Base-by-base conservation (phyloP, 1,140 invertebrate genomes). In the Charaxes varanes region DNA sequence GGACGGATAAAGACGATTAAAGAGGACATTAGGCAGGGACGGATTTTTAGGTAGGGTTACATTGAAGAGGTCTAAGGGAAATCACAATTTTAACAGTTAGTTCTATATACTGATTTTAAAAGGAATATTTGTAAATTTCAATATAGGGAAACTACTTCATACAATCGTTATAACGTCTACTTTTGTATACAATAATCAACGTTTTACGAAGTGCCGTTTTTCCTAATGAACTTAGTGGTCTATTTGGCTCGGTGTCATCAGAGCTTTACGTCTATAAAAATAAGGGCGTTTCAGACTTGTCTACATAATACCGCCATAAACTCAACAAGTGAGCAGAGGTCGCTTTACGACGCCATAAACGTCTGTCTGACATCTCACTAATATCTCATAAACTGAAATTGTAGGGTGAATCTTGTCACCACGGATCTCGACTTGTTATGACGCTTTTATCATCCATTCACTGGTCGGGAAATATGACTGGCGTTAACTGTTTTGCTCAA, bases 261-360 rank as follows among this genome's bases (percentile, higher is more conserved):
- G 37, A 31, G 8, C 41, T 44, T 12, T 35, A 31, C 27, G 13
- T 10, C 23, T 16, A 48, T 53, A 48, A 53, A 53, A 56, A 56
- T 48, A 44, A 56, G 53, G 48, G 44, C 41, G 32, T 41, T 48
- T 41, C 49, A 43, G 44, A 56, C 48, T 43, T 28, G 42, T 41
- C 42, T 42, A 27, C 40, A 44, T 53, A 53, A 55, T 52, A 42
- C 47, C 40, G 43, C 45, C 55, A 48, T 74, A 76, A 67, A 76
- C 65, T 76, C 74, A 76, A 79, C 74, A 79, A 79, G 74, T 79
- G 74, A 64, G 55, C 57, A 65, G 66, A 73, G 66, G 63, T 65
- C 60, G 60, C 33, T 74, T 79, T 79, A 79, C 63, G 74, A 69
- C 41, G 54, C 44, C 54, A 56, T 79, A 79, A 79, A 79, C 57